These are phyloP conservation scores for Kryptopterus vitreolus DNA, from an alignment of 2,797 vertebrate species.

Conservation along the genomic window DNA sequence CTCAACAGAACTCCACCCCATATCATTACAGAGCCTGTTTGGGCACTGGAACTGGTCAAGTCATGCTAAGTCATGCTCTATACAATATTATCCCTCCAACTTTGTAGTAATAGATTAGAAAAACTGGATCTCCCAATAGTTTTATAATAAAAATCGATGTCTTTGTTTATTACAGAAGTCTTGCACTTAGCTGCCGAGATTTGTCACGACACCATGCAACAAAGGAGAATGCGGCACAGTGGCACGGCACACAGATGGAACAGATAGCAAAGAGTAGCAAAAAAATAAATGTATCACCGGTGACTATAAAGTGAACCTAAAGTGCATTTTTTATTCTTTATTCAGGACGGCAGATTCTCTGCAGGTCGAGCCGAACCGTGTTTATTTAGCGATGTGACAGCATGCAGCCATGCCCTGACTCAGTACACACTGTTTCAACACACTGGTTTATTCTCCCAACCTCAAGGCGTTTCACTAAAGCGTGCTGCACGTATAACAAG, in stretches of 20 bases:
- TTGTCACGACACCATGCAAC: slow-evolving; percentile 43
- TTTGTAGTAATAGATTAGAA: too few species aligned
- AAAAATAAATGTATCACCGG: too few species aligned
- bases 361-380: background rate
- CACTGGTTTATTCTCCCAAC: too few species aligned
- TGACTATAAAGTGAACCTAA: background rate
- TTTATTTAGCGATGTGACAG: background rate
- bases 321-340: background rate
- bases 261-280: slow-evolving; percentile 14
- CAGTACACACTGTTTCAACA: background rate
- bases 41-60: too few species aligned
- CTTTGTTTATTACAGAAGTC: slow-evolving; percentile 58
- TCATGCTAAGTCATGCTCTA: too few species aligned
- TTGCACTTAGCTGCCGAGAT: slow-evolving; percentile 45
- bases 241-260: slow-evolving; percentile 60
- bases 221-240: slow-evolving; percentile 36
- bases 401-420: slow-evolving; percentile 16
- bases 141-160: slow-evolving; percentile 40
- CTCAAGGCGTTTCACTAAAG: background rate
- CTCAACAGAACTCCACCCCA: too few species aligned
- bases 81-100: too few species aligned
- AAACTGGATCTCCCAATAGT: too few species aligned
- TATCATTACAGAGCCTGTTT: too few species aligned
- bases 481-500: background rate
- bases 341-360: background rate